Base-by-base conservation (phyloP, 2,888 invertebrate genomes). In the Epicampocera succincta region DNA sequence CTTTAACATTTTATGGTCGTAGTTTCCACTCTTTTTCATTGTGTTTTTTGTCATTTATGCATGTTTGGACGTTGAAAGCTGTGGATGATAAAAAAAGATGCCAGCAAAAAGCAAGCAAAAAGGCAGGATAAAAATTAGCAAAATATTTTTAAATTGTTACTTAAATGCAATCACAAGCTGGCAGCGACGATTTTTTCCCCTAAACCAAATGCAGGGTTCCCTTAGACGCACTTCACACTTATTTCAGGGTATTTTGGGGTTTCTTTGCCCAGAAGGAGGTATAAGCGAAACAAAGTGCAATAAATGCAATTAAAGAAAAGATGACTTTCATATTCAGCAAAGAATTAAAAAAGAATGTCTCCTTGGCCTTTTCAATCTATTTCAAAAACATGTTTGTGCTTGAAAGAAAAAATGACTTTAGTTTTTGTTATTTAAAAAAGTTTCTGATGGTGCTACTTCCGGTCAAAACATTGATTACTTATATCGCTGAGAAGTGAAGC, bases 141-240 rank as follows among this genome's bases (percentile, higher is more conserved):
- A 82, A 82, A 82, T 82, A 69, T 82, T 78, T 82, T 78, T 66
- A 82, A 82, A 82, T 66, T 82, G 82, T 82, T 78, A 74, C 78
- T 78, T 82, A 78, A 82, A 82, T 74, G 71, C 69, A 75, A 82
- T 78, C 78, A 71, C 48, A 46, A 44, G 54, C 65, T 40, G 66
- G 46, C 52, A 66, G 21, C 71, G 25, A 56, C 52, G 1, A 33
- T 8, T 8, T 33, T 33, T 69, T 17, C 19, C n/a, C 11, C 9
- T 3, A 42, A 46, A 44, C n/a, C n/a, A 2, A 25, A 12, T 9
- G 5, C 42, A 46, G 60, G 68, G 33, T 61, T 61, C 46, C 25
- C 42, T 0, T 46, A 12, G 1, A 5, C 42, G 38, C n/a, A n/a
- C 13, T 38, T 4, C 0, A 6, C 13, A 52, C 0, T 15, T 21